phyloP scores from a whole-genome alignment of 1,140 invertebrate genomes.

The Listronotus bonariensis region DNA sequence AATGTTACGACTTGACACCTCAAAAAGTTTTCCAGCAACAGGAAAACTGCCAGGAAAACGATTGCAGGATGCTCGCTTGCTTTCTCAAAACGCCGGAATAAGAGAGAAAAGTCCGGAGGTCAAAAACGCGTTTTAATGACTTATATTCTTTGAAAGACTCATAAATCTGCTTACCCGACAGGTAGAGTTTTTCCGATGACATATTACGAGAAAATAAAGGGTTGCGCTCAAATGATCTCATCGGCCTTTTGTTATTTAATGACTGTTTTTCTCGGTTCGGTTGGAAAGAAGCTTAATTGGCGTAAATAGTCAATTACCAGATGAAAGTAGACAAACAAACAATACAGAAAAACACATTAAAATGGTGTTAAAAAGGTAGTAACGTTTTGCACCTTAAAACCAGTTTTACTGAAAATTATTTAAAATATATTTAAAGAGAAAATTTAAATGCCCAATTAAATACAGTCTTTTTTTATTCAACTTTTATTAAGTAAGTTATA shows the following conservation, averaged over 20 bases:
- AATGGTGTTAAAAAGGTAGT: neutral
- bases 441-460: too few species aligned
- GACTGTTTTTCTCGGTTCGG: neutral
- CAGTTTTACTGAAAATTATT: too few species aligned
- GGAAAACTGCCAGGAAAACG: conserved; percentile 27
- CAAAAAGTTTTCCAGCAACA: conserved; percentile 9
- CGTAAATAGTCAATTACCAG: too few species aligned
- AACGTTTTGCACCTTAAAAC: too few species aligned
- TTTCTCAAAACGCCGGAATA: conserved; percentile 22
- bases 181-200: conserved; percentile 28
- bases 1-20: conserved; percentile 23
- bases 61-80: conserved; percentile 22
- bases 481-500: too few species aligned
- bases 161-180: conserved; percentile 26
- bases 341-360: too few species aligned
- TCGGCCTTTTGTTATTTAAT: conserved; percentile 8
- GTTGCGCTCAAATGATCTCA: neutral
- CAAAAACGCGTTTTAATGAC: conserved; percentile 33
- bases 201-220: conserved; percentile 7
- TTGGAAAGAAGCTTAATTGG: too few species aligned
- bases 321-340: too few species aligned
- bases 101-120: conserved; percentile 24
- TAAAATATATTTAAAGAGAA: too few species aligned
- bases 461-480: too few species aligned
- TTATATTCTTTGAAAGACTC: conserved; percentile 30